Evolutionary conservation across 53 echinoderm and acorn worm species (phyloP).

Genomic region (Paracentrotus lividus): DNA sequence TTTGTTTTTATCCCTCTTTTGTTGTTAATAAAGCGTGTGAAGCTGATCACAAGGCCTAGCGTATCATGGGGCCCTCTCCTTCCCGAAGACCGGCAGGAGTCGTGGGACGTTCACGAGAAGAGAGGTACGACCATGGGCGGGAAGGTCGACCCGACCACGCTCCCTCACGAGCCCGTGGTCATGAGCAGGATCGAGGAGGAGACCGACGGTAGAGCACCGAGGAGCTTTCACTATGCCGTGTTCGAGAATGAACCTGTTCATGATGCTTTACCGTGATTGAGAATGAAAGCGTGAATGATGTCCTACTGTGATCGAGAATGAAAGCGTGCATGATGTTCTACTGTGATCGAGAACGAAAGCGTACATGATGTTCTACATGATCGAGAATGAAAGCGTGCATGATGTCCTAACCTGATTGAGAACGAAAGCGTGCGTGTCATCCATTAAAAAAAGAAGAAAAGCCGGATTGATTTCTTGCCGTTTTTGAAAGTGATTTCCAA

Average conservation of each 20-base stretch:
- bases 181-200: conserved; percentile 37
- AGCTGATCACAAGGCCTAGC: neutral
- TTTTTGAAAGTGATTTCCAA: too few species aligned
- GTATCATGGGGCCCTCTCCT: conserved; percentile 85
- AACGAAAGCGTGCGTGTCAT: too few species aligned
- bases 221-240: conserved; percentile 60
- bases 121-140: conserved; percentile 87
- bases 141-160: conserved; percentile 46
- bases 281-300: too few species aligned
- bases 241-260: conserved; percentile 42
- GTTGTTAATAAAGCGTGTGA: conserved; percentile 27
- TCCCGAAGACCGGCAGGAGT: conserved; percentile 75
- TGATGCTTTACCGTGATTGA: conserved; percentile 27
- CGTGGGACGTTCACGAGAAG: conserved; percentile 74
- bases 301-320: too few species aligned
- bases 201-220: conserved; percentile 4
- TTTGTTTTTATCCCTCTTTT: neutral
- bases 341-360: too few species aligned
- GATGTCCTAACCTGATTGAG: too few species aligned
- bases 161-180: conserved; percentile 2
- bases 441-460: too few species aligned
- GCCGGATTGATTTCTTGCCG: too few species aligned
- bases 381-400: too few species aligned
- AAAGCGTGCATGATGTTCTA: too few species aligned
- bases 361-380: too few species aligned